These are phyloP conservation scores for Corythaeola cristata DNA, from an alignment of 2,113 vertebrate species.

Conservation along the genomic window DNA sequence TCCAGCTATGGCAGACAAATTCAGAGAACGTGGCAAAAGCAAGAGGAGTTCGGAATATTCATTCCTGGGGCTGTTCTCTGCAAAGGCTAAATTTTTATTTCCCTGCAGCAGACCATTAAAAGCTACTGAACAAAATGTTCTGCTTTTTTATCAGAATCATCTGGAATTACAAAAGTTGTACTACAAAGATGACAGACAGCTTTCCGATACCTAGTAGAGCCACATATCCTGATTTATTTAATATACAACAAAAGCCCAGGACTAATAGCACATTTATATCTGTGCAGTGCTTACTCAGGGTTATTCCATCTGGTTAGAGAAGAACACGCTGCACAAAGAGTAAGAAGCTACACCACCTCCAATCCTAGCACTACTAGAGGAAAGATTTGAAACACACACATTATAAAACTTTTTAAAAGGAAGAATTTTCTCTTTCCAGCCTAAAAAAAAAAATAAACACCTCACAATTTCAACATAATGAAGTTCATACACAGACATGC, in stretches of 20 bases:
- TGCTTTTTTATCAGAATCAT: background rate
- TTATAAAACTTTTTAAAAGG: background rate
- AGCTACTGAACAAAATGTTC: background rate
- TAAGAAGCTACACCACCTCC: background rate
- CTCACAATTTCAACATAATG: background rate
- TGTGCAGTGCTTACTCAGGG: background rate
- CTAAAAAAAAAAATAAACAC: background rate
- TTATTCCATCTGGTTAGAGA: background rate
- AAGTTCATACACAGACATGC: accelerated
- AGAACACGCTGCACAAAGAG: background rate
- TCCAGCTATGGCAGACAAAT: background rate
- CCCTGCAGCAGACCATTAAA: background rate
- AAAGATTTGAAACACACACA: background rate
- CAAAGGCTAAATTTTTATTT: background rate
- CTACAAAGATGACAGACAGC: background rate
- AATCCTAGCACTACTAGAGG: background rate
- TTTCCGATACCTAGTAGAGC: background rate
- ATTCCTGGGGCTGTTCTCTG: background rate
- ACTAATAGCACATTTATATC: background rate
- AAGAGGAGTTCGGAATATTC: background rate
- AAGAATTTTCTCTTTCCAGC: background rate
- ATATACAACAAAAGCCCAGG: background rate
- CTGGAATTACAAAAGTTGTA: background rate
- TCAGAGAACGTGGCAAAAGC: slow-evolving; percentile 1
- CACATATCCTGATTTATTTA: background rate